Evolutionary conservation across 1,140 invertebrate genomes (phyloP).

Genomic region (Marisa cornuarietis): DNA sequence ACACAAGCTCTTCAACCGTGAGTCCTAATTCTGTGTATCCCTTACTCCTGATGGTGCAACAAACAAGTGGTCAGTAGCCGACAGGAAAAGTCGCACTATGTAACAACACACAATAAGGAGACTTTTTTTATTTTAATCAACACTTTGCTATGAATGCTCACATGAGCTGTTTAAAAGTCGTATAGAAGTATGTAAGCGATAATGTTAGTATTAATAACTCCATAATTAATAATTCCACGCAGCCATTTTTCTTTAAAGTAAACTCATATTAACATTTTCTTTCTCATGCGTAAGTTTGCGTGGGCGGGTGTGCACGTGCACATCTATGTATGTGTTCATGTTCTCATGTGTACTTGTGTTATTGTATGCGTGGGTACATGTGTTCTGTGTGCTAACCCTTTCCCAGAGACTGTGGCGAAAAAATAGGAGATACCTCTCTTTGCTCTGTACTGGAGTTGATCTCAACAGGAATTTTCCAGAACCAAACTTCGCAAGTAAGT

Average conservation of each 20-base stretch:
- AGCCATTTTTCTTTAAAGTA: too few species aligned
- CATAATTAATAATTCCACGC: too few species aligned
- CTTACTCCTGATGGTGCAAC: too few species aligned
- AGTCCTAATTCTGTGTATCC: background rate
- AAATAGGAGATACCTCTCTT: background rate
- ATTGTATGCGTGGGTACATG: background rate
- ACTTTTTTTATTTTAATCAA: too few species aligned
- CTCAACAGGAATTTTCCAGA: conserved; percentile 11
- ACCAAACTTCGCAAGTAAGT: background rate
- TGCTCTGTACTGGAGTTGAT: background rate
- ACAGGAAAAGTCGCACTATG: too few species aligned
- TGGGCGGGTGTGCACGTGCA: conserved; percentile 3
- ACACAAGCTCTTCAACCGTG: background rate
- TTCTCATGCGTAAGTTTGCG: background rate
- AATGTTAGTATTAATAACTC: too few species aligned
- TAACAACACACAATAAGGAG: too few species aligned
- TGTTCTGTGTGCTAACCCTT: background rate
- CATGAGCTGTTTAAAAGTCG: too few species aligned
- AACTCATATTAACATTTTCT: too few species aligned
- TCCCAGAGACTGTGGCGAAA: conserved; percentile 13
- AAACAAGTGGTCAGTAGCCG: too few species aligned
- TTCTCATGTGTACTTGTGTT: background rate
- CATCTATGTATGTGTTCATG: background rate
- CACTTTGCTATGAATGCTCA: too few species aligned
- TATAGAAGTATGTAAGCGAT: too few species aligned